phyloP scores from a whole-genome alignment of 2,113 vertebrate genomes.

The Microcebus tavaratra region DNA sequence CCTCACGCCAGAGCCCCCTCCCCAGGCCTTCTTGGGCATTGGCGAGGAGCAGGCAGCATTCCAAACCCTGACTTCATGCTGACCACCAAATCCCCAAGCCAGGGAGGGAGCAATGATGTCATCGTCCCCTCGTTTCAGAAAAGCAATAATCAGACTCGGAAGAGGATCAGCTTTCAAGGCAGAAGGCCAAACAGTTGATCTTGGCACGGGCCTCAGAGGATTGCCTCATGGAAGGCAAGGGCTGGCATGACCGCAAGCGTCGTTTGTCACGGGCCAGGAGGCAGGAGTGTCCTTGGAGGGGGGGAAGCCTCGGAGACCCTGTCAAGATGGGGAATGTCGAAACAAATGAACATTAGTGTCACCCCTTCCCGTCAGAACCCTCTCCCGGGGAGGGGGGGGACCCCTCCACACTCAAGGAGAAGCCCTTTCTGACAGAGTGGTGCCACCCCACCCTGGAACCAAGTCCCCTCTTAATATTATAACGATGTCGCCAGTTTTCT shows the following conservation, averaged over 20 bases:
- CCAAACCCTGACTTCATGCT: constrained; percentile 75
- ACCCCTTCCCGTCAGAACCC: neutral
- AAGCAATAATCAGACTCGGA: constrained; percentile 63
- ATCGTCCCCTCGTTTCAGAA: constrained; percentile 66
- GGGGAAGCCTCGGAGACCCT: neutral
- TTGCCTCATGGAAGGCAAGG: constrained; percentile 66
- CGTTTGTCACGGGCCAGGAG: neutral
- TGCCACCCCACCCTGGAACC: neutral
- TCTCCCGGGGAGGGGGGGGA: neutral
- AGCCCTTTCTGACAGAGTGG: neutral
- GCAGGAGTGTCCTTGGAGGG: constrained; percentile 48
- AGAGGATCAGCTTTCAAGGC: constrained; percentile 68
- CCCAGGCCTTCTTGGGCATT: constrained; percentile 8
- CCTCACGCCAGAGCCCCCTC: constrained; percentile 25
- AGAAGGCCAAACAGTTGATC: constrained; percentile 72
- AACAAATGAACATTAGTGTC: neutral
- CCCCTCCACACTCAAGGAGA: neutral
- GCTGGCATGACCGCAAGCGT: neutral
- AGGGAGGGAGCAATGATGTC: constrained; percentile 67
- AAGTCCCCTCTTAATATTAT: neutral
- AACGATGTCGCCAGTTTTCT: neutral
- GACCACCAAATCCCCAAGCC: constrained; percentile 59
- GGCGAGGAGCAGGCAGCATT: constrained; percentile 50
- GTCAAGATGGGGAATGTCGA: neutral
- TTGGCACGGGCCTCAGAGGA: constrained; percentile 48